Conservation (phyloP, 2,113 vertebrate species). For the Oreochromis niloticus region DNA sequence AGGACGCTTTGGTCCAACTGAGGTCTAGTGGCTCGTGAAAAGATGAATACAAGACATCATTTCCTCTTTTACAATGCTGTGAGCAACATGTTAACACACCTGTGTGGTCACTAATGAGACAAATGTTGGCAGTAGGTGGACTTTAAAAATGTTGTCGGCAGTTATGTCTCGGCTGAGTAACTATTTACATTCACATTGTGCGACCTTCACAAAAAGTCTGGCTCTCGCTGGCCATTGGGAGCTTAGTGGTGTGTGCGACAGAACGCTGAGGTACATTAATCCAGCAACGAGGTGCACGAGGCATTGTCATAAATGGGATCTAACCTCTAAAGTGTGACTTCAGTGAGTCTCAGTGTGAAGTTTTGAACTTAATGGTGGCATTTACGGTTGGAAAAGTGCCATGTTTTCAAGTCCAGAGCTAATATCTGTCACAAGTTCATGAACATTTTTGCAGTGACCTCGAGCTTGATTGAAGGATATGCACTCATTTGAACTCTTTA, state of each 20-base stretch:
- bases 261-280: slow-evolving; percentile 50
- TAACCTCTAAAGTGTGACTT: slow-evolving; percentile 18
- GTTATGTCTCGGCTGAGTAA: slow-evolving; percentile 2
- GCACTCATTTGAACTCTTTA: not conserved
- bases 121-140: not conserved
- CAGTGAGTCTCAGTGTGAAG: not conserved
- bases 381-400: not conserved
- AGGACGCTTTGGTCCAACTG: not conserved
- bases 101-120: not conserved
- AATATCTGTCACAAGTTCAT: not conserved
- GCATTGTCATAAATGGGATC: slow-evolving; percentile 33
- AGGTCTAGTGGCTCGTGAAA: not conserved
- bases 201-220: slow-evolving; percentile 39
- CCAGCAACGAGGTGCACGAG: slow-evolving; percentile 31
- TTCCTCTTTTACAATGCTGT: not conserved
- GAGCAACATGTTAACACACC: slow-evolving; percentile 13
- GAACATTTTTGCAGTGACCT: not conserved
- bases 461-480: not conserved
- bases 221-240: slow-evolving; percentile 26
- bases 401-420: not conserved
- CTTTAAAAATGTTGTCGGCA: not conserved
- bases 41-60: not conserved
- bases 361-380: not conserved
- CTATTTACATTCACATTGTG: slow-evolving; percentile 40
- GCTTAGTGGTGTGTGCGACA: slow-evolving; percentile 40